Evolutionary conservation across 2,797 vertebrate species (phyloP), one percentile per base, ranked within the genome.

Genomic region (Jordanella pulchra): DNA sequence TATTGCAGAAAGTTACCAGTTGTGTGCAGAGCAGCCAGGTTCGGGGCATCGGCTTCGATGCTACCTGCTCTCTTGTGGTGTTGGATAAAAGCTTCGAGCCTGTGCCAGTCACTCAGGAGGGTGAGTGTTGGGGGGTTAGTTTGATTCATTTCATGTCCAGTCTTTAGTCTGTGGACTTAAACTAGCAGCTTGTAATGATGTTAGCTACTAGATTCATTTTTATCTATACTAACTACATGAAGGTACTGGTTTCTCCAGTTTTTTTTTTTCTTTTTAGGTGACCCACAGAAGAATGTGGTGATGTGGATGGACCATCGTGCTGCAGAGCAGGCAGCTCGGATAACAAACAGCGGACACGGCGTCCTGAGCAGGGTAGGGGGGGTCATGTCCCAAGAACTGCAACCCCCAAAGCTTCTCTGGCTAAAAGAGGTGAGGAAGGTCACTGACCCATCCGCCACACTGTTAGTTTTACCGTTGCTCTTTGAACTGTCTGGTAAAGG

Each of bases 291-390:
- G 85, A 98, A 99, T 28, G 87, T 98, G 83, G 95, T 99, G 68
- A 97, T 99, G 97, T 99, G 98, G 98, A 96, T 99, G 96, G 98
- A 99, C 86, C 98, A 99, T 83, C 95, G 97, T 6, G 97, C 97
- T 0, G 89, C 83, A 28, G 95, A 90, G 72, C 97, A 99, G 86
- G 97, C 96, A 0, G 68, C 93, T 44, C 93, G 85, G 32, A 98
- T 99, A 89, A 99, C 97, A 2, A 75, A 85, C 63, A 91, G 91
- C 0, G 91, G 92, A 14, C 97, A 99, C 85, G 61, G 67, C 1
- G 94, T 97, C 67, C 93, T 99, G 74, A 92, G 50, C 67, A 90
- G 93, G 0, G 95, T 99, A 0, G 98, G 98, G 0, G 98, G 97
- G 0, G 91, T 95, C 84, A 98, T 99, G 97, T 99, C 97, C 50